Conservation (phyloP, 2,113 vertebrate genomes). For the Emydocephalus ijimae region DNA sequence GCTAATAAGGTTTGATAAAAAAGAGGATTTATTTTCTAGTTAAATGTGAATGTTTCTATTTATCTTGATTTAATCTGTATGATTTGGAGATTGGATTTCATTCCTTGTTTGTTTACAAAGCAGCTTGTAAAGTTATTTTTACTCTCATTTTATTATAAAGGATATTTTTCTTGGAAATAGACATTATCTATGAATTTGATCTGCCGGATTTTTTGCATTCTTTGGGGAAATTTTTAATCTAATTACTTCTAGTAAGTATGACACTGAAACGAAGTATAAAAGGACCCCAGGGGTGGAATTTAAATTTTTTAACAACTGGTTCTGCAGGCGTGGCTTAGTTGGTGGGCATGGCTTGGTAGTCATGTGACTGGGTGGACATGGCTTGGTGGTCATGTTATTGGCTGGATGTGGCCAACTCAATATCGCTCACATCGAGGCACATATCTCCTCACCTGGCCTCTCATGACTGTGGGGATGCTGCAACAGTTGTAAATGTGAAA, state of each 20-base stretch:
- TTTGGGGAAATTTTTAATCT: slow-evolving; percentile 18
- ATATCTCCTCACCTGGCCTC: no score
- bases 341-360: no score
- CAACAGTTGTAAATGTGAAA: no score
- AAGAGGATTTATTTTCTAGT: not conserved
- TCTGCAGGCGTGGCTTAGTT: no score
- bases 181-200: not conserved
- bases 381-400: no score
- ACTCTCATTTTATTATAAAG: not conserved
- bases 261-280: slow-evolving; percentile 17
- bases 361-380: no score
- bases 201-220: slow-evolving; percentile 1
- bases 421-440: no score
- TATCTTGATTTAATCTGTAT: not conserved
- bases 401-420: no score
- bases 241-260: slow-evolving; percentile 16
- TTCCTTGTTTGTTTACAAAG: not conserved
- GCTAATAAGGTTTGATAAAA: not conserved
- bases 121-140: not conserved
- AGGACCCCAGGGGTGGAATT: not conserved
- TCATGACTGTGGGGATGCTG: no score
- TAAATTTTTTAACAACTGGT: no score
- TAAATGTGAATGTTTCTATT: not conserved
- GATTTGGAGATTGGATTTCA: not conserved
- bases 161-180: not conserved